These are phyloP conservation scores for Trichonephila inaurata DNA, from an alignment of 1,140 invertebrate species.

Conservation along the genomic window DNA sequence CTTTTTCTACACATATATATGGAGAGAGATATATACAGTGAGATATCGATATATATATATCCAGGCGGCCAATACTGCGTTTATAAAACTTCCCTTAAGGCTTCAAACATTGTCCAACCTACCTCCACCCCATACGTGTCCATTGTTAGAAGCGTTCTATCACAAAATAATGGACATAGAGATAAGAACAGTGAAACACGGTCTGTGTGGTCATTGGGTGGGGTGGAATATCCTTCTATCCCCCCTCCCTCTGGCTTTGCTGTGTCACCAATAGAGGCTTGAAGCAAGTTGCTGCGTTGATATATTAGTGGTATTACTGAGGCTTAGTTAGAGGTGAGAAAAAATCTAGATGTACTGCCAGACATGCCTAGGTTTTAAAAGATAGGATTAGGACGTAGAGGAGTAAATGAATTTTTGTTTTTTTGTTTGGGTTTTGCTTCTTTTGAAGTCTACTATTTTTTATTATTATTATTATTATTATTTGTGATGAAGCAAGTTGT, in stretches of 20 bases:
- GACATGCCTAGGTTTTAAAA: slow-evolving; percentile 56
- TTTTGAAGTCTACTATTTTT: too few relatives aligned
- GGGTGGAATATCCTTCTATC: background rate
- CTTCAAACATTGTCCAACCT: slow-evolving; percentile 54
- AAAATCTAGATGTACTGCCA: slow-evolving; percentile 20
- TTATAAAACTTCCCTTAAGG: slow-evolving; percentile 68
- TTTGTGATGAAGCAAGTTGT: too few relatives aligned
- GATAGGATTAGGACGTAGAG: slow-evolving; percentile 40
- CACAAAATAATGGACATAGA: slow-evolving; percentile 73
- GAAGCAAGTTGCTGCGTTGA: slow-evolving; percentile 63
- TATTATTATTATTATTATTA: too few relatives aligned
- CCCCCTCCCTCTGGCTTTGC: background rate
- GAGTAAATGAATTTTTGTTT: slow-evolving; percentile 52
- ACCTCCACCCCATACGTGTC: background rate
- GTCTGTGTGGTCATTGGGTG: slow-evolving; percentile 70
- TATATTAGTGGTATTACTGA: slow-evolving; percentile 48
- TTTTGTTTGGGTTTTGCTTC: slow-evolving; percentile 1
- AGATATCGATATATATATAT: slow-evolving; percentile 59
- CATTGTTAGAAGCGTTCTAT: slow-evolving; percentile 70
- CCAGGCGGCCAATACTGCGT: slow-evolving; percentile 14
- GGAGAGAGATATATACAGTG: background rate
- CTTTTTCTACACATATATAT: slow-evolving; percentile 19
- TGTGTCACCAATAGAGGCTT: slow-evolving; percentile 2
- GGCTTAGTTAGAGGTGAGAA: slow-evolving; percentile 48
- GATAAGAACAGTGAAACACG: slow-evolving; percentile 73